A percentile compares a stretch with the other conserved stretches of the same genome.
phyloP scores from a whole-genome alignment of 2,113 vertebrate species.

The Elgaria multicarinata region DNA sequence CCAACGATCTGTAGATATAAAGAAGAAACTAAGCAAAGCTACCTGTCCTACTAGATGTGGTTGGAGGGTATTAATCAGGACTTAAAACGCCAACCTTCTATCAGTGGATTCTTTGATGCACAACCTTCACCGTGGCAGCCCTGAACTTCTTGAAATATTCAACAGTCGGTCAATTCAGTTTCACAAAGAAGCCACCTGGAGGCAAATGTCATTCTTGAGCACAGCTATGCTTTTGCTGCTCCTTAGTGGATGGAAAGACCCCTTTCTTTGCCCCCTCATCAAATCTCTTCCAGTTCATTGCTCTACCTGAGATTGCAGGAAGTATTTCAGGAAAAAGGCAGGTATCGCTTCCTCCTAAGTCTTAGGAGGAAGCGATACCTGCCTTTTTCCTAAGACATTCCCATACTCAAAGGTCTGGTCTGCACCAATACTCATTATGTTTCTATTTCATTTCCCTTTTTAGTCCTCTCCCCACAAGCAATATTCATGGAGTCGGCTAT shows the following conservation, averaged over 20 bases:
- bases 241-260: neutral
- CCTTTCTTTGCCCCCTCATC: neutral
- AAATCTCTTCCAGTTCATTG: slow-evolving; percentile 7
- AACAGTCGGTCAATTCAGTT: slow-evolving; percentile 12
- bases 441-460: neutral
- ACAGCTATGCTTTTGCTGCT: neutral
- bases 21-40: neutral
- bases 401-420: neutral
- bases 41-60: neutral
- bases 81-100: slow-evolving; percentile 19
- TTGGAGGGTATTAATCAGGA: neutral
- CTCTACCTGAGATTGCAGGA: neutral
- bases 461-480: neutral
- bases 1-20: neutral
- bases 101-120: fast-evolving
- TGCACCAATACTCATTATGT: neutral
- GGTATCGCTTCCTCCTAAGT: neutral
- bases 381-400: neutral
- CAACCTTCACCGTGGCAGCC: neutral
- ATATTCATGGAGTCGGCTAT: neutral
- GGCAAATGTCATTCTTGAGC: neutral
- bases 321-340: neutral
- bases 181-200: neutral
- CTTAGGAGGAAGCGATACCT: neutral
- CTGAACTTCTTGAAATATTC: slow-evolving; percentile 47